phyloP scores from a whole-genome alignment of 2,113 vertebrate genomes.

The Junco hyemalis region DNA sequence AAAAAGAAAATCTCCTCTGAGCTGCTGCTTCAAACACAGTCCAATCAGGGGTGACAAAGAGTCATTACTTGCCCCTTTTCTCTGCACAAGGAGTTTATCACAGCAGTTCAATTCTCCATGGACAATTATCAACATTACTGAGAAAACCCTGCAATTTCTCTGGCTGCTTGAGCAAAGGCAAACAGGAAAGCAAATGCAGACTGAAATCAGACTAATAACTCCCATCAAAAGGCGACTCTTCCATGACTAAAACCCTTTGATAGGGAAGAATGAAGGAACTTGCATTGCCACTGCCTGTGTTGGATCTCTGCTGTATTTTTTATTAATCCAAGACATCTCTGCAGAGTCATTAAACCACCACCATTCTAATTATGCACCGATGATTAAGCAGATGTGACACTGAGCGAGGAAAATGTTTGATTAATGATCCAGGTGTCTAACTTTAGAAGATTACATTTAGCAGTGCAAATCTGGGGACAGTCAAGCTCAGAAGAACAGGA shows the following conservation, averaged over 20 bases:
- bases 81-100: background rate
- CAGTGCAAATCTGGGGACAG: background rate
- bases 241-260: background rate
- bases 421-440: conserved; percentile 36
- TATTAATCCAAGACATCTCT: conserved; percentile 25
- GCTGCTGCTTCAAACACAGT: background rate
- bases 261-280: background rate
- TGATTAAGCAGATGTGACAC: conserved; percentile 31
- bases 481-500: background rate
- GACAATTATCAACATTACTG: conserved; percentile 2
- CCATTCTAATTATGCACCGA: conserved; percentile 35
- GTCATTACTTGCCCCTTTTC: background rate
- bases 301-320: background rate
- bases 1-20: background rate
- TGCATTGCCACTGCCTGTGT: background rate
- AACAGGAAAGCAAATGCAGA: background rate
- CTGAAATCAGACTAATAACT: background rate
- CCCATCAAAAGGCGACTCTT: background rate
- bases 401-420: conserved; percentile 2
- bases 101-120: background rate
- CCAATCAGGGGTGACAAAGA: background rate
- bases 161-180: background rate
- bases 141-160: background rate
- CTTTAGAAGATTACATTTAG: conserved; percentile 1
- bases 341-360: conserved; percentile 26